Base-by-base conservation (phyloP, 2,113 vertebrate genomes). In the Sylvicapra grimmia region DNA sequence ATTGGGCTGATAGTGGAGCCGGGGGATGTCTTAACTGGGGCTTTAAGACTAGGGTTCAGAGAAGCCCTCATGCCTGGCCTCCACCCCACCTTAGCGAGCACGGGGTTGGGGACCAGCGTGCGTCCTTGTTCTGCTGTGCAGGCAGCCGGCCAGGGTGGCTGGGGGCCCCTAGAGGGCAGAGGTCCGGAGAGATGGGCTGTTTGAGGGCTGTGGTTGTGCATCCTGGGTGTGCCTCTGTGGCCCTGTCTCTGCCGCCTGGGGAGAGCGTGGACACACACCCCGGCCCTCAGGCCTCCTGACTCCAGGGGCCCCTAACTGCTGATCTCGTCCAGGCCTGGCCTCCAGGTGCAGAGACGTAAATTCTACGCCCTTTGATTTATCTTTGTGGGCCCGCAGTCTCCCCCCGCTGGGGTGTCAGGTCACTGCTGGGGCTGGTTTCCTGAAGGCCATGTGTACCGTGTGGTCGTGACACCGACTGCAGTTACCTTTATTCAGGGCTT, bases 381-480 rank as follows among this genome's bases (percentile, higher is more conserved):
- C 25, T 15, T 9, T n/a, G 44, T 33, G 63, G 58, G 10, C 12
- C 1, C 11, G 3, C 2, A 0, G 21, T 11, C 82, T 88, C n/a
- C 40, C 25, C 11, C 3, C 4, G 40, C 5, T 11, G 2, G 25
- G 4, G 79, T 44, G 33, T 91, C 56, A 21, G 1, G 16, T 40
- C 12, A 2, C 29, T 1, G 0, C 11, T 49, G 59, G 36, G n/a
- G 14, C 72, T 53, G 23, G 49, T 54, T 85, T 92, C 77, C 51
- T 49, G 44, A 15, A 31, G 14, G 29, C 63, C 75, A 25, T 19
- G 18, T 16, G 2, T 13, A 12, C 4, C 1, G 0, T 5, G 18
- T 51, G 21, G 80, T 59, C 33, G 1, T 27, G n/a, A 11, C 11
- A 1, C 58, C 31, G 51, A 16, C 4, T 9, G 27, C 31, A 25